phyloP scores from a whole-genome alignment of 2,888 invertebrate species.

The Unio pictorum region DNA sequence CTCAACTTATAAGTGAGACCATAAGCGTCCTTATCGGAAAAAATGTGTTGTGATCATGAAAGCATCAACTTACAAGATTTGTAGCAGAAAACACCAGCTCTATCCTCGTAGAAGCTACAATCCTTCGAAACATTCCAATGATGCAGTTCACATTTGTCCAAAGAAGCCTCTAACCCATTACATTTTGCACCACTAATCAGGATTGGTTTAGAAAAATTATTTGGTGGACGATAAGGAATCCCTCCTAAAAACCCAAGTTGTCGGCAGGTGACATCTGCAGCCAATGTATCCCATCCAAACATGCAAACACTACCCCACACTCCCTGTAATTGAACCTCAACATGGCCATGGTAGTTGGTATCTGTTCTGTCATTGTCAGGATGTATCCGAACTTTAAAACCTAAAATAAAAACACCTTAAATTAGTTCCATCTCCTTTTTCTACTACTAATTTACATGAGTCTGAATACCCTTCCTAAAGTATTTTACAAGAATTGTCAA shows the following conservation, averaged over 20 bases:
- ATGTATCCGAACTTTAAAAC: conserved; percentile 37
- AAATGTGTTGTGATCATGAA: no score
- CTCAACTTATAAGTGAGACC: no score
- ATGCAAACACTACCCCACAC: conserved; percentile 83
- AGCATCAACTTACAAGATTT: conserved; percentile 8
- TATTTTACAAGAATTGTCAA: no score
- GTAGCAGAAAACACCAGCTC: conserved; percentile 64
- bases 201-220: conserved; percentile 72
- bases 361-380: conserved; percentile 33
- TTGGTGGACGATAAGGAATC: conserved; percentile 41
- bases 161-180: conserved; percentile 33
- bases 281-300: conserved; percentile 80
- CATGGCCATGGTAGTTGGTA: conserved; percentile 43
- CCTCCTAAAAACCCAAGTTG: conserved; percentile 49
- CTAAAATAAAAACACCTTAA: conserved; percentile 12
- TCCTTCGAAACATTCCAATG: conserved; percentile 27
- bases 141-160: conserved; percentile 36
- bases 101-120: conserved; percentile 44
- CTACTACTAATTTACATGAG: no score
- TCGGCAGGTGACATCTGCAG: conserved; percentile 74
- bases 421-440: no score
- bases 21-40: neutral
- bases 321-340: conserved; percentile 81
- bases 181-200: conserved; percentile 73
- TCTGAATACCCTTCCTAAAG: no score